A percentile compares a stretch with the other conserved stretches of the same genome.
Conservation (phyloP, 2,797 vertebrate genomes). For the Ceyx erithaca region DNA sequence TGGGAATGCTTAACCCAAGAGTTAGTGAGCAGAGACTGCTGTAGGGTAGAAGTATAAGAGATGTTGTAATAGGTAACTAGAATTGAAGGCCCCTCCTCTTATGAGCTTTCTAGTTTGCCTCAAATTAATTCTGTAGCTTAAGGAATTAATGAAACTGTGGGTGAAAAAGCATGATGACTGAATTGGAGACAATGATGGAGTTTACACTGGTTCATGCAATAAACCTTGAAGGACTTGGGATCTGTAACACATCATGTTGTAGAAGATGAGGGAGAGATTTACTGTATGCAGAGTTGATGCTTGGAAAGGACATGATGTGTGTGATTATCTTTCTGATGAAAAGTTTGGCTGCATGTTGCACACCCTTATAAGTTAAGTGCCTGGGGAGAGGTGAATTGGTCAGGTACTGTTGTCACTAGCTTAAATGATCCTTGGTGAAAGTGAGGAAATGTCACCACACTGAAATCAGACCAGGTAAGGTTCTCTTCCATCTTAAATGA, state of each 20-base stretch:
- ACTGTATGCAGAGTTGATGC: neutral
- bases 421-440: neutral
- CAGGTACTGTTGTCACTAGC: neutral
- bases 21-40: neutral
- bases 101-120: neutral
- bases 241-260: accelerated
- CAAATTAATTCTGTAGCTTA: accelerated
- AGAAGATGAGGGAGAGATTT: neutral
- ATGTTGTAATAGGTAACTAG: neutral
- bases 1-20: neutral
- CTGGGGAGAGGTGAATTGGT: neutral
- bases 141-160: neutral
- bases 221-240: neutral
- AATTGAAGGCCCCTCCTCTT: neutral
- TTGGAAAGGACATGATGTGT: neutral
- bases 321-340: neutral
- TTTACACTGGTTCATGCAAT: neutral
- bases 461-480: neutral
- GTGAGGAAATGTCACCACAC: neutral
- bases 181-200: neutral
- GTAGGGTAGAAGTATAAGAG: neutral
- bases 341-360: neutral
- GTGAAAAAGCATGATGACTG: neutral
- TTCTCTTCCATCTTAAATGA: neutral
- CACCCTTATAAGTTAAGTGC: neutral